A percentile compares a stretch with the other conserved stretches of the same genome.
phyloP scores from a whole-genome alignment of 1,140 invertebrate genomes.

The Dendrolimus punctatus region DNA sequence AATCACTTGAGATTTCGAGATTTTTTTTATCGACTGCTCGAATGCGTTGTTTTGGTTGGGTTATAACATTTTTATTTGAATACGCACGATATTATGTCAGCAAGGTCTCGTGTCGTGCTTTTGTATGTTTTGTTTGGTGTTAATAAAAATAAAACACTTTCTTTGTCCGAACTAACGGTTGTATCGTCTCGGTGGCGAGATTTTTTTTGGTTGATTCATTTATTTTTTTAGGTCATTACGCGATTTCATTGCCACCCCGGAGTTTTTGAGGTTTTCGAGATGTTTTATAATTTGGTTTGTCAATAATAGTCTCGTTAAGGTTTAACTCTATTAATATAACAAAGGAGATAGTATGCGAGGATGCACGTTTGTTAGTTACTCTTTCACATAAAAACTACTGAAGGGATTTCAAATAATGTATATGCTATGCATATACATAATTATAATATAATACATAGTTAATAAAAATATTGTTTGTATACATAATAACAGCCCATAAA shows the following conservation, averaged over 20 bases:
- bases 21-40: slow-evolving; percentile 22
- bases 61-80: slow-evolving; percentile 34
- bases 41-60: slow-evolving; percentile 29
- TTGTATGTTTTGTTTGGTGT: slow-evolving; percentile 33
- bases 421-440: not conserved
- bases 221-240: not conserved
- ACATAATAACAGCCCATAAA: slow-evolving; percentile 1
- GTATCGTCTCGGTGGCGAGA: not conserved
- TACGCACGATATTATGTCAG: slow-evolving; percentile 61
- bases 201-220: not conserved
- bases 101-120: slow-evolving; percentile 31
- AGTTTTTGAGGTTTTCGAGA: too few relatives aligned
- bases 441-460: not conserved
- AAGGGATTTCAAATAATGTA: too few relatives aligned
- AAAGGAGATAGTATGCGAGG: too few relatives aligned
- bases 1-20: slow-evolving; percentile 42
- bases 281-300: too few relatives aligned
- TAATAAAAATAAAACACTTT: slow-evolving; percentile 50
- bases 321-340: too few relatives aligned
- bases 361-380: too few relatives aligned
- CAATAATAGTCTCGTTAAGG: too few relatives aligned
- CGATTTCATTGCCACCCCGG: too few relatives aligned
- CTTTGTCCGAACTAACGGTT: slow-evolving; percentile 42
- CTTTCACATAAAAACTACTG: too few relatives aligned
- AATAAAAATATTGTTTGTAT: not conserved